A percentile compares a stretch with the other conserved stretches of the same genome.
phyloP scores from a whole-genome alignment of 2,888 invertebrate species.

The Chrysolina haemoptera region DNA sequence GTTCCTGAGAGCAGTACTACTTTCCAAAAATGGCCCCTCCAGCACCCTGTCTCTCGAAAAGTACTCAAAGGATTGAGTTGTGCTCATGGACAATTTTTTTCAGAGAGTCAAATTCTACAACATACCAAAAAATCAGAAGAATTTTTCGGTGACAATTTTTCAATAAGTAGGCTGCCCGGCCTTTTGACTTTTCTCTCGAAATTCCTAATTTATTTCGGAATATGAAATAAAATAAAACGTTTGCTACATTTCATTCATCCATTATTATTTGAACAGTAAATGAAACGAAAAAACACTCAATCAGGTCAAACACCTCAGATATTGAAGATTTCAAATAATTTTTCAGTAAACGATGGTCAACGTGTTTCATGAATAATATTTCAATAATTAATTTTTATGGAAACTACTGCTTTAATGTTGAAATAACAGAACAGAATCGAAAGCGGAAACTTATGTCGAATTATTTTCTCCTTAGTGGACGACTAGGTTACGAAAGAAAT shows the following conservation, averaged over 20 bases:
- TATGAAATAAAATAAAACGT: too few species aligned
- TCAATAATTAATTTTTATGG: not conserved
- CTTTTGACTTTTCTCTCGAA: too few species aligned
- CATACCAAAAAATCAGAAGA: too few species aligned
- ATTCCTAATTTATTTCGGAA: too few species aligned
- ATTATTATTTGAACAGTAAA: not conserved
- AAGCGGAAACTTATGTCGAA: not conserved
- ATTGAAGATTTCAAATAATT: not conserved
- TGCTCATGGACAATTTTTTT: too few species aligned
- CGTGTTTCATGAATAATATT: not conserved
- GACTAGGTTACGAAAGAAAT: not conserved
- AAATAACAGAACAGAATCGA: not conserved
- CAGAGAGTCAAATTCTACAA: too few species aligned
- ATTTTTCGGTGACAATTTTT: too few species aligned
- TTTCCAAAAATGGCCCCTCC: too few species aligned
- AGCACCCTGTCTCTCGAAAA: too few species aligned
- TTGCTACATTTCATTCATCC: not conserved
- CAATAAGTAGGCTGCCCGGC: too few species aligned
- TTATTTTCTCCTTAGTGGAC: not conserved
- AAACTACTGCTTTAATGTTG: not conserved
- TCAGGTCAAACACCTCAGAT: not conserved
- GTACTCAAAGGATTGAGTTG: too few species aligned
- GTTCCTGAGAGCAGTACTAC: too few species aligned
- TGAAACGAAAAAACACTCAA: not conserved
- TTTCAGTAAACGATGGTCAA: constrained; percentile 3